Evolutionary conservation across 2,113 vertebrate species (phyloP).

Genomic region (Castor canadensis): DNA sequence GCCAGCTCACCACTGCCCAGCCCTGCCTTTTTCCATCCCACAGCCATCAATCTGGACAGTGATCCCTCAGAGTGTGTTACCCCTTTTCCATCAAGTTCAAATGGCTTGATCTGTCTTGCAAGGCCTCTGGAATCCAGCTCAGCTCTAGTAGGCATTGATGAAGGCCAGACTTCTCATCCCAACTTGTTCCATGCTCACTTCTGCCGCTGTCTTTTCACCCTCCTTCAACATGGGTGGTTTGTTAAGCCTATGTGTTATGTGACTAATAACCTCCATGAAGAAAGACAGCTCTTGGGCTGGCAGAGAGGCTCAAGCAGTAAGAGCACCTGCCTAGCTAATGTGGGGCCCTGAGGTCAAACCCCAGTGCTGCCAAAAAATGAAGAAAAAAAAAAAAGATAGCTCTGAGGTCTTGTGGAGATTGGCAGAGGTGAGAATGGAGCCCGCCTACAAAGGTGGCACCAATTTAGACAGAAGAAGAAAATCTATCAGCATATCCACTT

Average conservation of each 20-base stretch:
- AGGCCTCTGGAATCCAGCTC: neutral
- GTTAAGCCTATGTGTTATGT: neutral
- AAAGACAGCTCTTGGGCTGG: too few relatives aligned
- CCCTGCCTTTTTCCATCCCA: neutral
- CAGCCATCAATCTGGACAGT: fast-evolving
- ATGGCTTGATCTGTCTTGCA: neutral
- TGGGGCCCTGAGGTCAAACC: too few relatives aligned
- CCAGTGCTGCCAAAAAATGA: too few relatives aligned
- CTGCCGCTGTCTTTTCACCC: neutral
- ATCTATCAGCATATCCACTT: neutral
- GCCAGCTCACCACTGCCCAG: fast-evolving
- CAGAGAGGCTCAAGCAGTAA: too few relatives aligned
- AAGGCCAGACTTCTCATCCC: neutral
- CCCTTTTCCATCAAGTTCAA: neutral
- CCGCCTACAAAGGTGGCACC: fast-evolving
- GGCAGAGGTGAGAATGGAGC: neutral
- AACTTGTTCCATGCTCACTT: neutral
- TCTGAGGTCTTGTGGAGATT: neutral
- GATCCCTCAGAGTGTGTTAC: fast-evolving
- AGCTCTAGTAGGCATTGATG: neutral
- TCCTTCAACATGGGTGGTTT: neutral
- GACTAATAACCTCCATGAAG: neutral
- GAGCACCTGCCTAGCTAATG: too few relatives aligned
- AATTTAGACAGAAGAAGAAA: neutral
- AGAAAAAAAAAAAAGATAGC: too few relatives aligned